Conservation (phyloP, 2,888 invertebrate species). For the Aphrophora alni region DNA sequence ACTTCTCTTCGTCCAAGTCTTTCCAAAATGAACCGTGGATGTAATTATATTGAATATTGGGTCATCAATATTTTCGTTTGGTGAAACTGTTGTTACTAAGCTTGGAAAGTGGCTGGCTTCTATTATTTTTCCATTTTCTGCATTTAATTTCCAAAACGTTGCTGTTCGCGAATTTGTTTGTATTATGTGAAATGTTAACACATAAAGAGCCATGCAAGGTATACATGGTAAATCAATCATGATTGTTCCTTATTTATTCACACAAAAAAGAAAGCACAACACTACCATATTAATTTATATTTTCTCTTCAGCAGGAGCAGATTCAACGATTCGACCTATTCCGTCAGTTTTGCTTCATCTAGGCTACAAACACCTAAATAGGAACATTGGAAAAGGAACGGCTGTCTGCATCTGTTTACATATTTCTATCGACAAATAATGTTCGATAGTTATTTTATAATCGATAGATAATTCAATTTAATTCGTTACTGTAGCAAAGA, state of each 20-base stretch:
- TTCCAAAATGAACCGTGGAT: constrained; percentile 71
- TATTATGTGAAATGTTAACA: constrained; percentile 74
- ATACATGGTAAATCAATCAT: constrained; percentile 66
- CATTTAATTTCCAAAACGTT: constrained; percentile 81
- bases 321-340: neutral
- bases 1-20: constrained; percentile 71
- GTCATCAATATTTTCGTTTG: constrained; percentile 65
- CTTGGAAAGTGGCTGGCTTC: constrained; percentile 67
- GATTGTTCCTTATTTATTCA: neutral
- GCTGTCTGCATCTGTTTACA: neutral
- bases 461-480: no score
- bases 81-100: constrained; percentile 56
- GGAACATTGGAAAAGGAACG: neutral
- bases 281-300: neutral
- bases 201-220: constrained; percentile 70
- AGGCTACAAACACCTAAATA: neutral
- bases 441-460: no score
- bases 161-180: constrained; percentile 82
- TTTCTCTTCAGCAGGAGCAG: neutral
- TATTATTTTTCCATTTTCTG: constrained; percentile 76
- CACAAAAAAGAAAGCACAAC: neutral
- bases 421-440: neutral
- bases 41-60: constrained; percentile 77
- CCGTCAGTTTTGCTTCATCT: neutral
- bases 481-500: no score